Evolutionary conservation across 2,113 vertebrate species (phyloP), one percentile per base, ranked within the genome.

Genomic region (Cololabis saira): DNA sequence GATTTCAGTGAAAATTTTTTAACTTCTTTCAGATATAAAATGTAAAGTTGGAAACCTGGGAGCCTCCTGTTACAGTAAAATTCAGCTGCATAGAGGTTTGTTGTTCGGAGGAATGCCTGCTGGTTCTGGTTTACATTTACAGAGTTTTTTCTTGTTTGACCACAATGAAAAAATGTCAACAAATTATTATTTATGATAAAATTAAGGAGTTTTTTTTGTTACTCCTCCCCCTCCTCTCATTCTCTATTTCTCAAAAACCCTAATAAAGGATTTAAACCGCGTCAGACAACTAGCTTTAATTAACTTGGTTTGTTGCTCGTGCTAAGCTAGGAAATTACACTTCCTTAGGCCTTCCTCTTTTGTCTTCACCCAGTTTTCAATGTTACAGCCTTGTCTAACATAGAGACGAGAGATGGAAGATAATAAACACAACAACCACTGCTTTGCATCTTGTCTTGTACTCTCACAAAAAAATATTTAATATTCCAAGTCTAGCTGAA

Each of bases 281-380:
- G 55, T 76, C 78, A 70, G 62, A 81, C 45, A 71, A 73, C 71
- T 80, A 68, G 67, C 68, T 80, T 76, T 79, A 87, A 89, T 86
- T 84, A 84, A 80, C 48, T 80, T 6, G 16, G 41, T 43, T 44
- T 55, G 27, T 44, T 55, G 27, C 55, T 37, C 53, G 67, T 37
- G 19, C 68, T 12, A 55, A 64, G 56, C 50, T 61, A n/a, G 43
- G 41, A 78, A 82, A 85, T 87, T 67, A 37, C 74, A 85, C 54
- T 61, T 73, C 76, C 48, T 75, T 10, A 60, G 42, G 19, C 15
- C 52, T 9, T 73, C 42, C 15, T 64, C 15, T 51, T 66, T 76
- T 62, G 52, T 85, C 50, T 60, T 59, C 47, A 64, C 56, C 27
- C 9, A 15, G 12, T 67, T 16, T 8, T 24, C 15, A 52, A 27